Evolutionary conservation across 2,113 vertebrate species (phyloP).

Genomic region (Cyanistes caeruleus): DNA sequence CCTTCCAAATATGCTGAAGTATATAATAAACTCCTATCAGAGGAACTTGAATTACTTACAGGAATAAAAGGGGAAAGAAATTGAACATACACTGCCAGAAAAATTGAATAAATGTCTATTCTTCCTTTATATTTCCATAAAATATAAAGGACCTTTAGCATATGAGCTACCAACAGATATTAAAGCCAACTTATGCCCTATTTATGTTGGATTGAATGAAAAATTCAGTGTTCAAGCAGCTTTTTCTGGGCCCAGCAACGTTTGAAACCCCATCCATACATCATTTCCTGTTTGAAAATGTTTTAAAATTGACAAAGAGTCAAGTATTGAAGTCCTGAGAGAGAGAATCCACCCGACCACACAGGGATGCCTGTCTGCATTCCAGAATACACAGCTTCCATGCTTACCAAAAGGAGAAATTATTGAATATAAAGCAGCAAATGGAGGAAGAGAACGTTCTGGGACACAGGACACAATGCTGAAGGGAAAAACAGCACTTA

Average conservation of each 20-base stretch:
- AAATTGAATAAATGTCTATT: background rate
- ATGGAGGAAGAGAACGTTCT: accelerated
- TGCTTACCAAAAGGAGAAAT: background rate
- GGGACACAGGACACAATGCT: background rate
- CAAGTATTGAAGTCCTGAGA: background rate
- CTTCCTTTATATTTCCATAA: background rate
- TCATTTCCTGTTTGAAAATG: background rate
- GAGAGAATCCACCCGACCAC: background rate
- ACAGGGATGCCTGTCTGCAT: background rate
- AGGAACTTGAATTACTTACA: background rate
- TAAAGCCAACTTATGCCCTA: background rate
- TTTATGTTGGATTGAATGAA: background rate
- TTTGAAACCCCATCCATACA: background rate
- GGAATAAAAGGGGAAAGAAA: background rate
- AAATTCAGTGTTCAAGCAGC: background rate
- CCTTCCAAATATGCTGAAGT: background rate
- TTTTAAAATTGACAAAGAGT: background rate
- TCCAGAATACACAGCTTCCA: background rate
- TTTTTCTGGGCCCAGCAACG: background rate
- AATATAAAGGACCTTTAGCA: background rate
- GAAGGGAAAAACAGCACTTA: slow-evolving; percentile 53
- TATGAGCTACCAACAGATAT: background rate
- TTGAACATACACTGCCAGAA: background rate
- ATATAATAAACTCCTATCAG: background rate
- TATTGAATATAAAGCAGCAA: background rate